Evolutionary conservation across 2,113 vertebrate genomes (phyloP), one percentile per base, ranked within the genome.

Genomic region (Leptodactylus fuscus): DNA sequence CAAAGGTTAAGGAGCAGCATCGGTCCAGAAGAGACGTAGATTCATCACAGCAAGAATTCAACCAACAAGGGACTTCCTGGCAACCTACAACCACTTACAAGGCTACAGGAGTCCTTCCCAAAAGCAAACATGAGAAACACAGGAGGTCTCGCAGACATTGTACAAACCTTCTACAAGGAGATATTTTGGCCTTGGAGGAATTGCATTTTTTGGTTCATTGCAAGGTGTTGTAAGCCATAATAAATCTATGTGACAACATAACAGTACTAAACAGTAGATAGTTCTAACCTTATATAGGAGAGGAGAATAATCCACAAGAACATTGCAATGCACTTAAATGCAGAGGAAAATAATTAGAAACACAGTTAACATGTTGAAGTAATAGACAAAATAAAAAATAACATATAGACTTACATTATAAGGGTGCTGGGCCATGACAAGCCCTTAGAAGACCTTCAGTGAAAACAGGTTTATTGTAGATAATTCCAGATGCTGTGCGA

Each of bases 191-290:
- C 81, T 74, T 58, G 58, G 36, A 73, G 67, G 69, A 74, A 83
- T 70, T 83, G 36, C 34, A 73, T 48, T 36, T 73, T 62, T 49
- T 75, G 71, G 82, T 76, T 83, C 55, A 83, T 24, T 62, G 53
- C 76, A 62, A 83, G 38, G 82, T 76, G 53, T 46, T 83, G n/a
- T 20, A 76, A 49, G 27, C 18, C 34, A 8, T 29, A 48, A 75
- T 83, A 75, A 83, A 83, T 83, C 82, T 83, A 62, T 22, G 24
- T 83, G 70, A 75, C 82, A 83, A 55, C 55, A 74, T n/a, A 76
- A 48, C 12, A 3, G 10, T 27, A 76, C 27, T 18, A 76, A 76
- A 32, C 38, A 36, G 34, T 62, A 41, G 77, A 27, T 24, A 24
- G 3, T 58, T 36, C 29, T 41, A 16, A 6, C 24, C 22, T 34